phyloP scores from a whole-genome alignment of 37 sponge, comb jelly and placozoan genomes.

The Halichondria panicea region DNA sequence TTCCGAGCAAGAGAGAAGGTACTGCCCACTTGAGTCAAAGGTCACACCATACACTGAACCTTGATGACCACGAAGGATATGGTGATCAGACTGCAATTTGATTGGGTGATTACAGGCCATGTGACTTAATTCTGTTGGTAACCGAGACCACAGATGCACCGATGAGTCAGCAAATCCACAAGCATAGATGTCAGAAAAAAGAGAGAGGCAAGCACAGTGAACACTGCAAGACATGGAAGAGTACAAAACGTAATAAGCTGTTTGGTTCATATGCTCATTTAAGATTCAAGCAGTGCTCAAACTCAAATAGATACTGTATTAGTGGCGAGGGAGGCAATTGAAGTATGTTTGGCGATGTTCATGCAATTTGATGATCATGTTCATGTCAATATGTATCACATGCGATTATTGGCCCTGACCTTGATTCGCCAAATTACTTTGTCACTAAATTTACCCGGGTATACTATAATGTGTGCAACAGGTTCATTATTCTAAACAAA shows the following conservation, averaged over 20 bases:
- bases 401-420: no score
- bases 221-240: slow-evolving; percentile 12
- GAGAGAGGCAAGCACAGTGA: slow-evolving; percentile 33
- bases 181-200: slow-evolving; percentile 9
- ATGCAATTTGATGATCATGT: no score
- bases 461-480: no score
- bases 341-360: no score
- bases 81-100: slow-evolving; percentile 1
- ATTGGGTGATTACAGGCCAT: slow-evolving; percentile 15
- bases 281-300: no score
- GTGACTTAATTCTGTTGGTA: slow-evolving; percentile 30
- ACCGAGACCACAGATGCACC: slow-evolving; percentile 55
- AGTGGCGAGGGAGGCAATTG: no score
- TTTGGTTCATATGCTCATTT: no score
- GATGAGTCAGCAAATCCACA: slow-evolving; percentile 80
- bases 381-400: no score
- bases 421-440: no score
- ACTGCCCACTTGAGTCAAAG: slow-evolving; percentile 43
- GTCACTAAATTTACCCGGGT: no score
- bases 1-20: slow-evolving; percentile 68
- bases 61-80: slow-evolving; percentile 55
- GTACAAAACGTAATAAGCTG: not conserved
- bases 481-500: no score
- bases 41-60: slow-evolving; percentile 69
- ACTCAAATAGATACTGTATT: no score